A percentile compares a stretch with the other conserved stretches of the same genome.
Conservation (phyloP, 2,888 invertebrate species). For the Mongoloraphidia duomilia region DNA sequence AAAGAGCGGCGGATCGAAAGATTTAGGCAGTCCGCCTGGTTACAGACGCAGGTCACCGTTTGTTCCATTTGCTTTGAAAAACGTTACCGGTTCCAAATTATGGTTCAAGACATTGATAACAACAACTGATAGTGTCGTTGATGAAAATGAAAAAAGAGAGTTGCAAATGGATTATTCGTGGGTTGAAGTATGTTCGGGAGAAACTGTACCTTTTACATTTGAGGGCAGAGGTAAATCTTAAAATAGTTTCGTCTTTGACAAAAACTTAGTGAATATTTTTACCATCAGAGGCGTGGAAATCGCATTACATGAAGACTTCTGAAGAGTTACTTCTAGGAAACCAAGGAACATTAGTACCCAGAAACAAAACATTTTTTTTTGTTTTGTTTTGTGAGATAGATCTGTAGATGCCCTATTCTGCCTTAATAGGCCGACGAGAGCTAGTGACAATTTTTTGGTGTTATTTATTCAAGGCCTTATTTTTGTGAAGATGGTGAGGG, state of each 20-base stretch:
- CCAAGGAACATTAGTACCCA: too few species aligned
- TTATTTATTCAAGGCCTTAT: too few species aligned
- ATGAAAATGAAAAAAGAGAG: conserved; percentile 16
- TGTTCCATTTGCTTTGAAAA: conserved; percentile 85
- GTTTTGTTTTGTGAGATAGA: too few species aligned
- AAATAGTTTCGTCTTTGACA: not conserved
- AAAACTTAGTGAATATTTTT: conserved; percentile 3
- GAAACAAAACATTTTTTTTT: too few species aligned
- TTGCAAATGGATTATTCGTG: conserved; percentile 40
- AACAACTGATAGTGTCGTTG: conserved; percentile 32
- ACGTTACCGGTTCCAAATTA: conserved; percentile 76
- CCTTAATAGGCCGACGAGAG: too few species aligned
- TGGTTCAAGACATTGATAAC: conserved; percentile 75
- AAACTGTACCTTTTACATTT: conserved; percentile 76
- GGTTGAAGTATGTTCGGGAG: conserved; percentile 56
- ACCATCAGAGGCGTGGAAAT: not conserved
- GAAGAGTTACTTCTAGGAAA: too few species aligned
- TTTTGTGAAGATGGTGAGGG: too few species aligned
- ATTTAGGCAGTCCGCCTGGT: conserved; percentile 35
- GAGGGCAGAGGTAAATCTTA: conserved; percentile 44
- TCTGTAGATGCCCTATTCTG: too few species aligned
- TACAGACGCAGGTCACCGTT: conserved; percentile 75
- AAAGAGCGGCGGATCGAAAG: not conserved
- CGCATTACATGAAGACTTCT: too few species aligned
- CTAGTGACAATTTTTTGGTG: too few species aligned